Conservation (phyloP, 64 coral and sea anemone genomes). For the Montipora foliosa region DNA sequence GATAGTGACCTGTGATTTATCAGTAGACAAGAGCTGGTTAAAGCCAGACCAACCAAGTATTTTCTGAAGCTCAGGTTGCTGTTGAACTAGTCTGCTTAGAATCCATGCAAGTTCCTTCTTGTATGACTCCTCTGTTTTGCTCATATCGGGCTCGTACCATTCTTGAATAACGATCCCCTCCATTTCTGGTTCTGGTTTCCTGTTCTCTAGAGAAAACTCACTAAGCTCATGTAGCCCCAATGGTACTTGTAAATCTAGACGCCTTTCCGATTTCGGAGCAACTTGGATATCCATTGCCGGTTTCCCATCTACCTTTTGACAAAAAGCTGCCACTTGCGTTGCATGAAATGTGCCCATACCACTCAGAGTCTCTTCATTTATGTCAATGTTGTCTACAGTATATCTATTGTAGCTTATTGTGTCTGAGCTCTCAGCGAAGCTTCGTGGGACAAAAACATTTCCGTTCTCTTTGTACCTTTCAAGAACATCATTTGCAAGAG, state of each 20-base stretch:
- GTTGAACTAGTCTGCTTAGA: constrained; percentile 4
- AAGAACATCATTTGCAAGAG: constrained; percentile 36
- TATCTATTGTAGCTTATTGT: background rate
- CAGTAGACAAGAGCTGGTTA: constrained; percentile 24
- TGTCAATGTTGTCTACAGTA: constrained; percentile 68
- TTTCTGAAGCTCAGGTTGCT: constrained; percentile 33
- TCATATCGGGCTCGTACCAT: constrained; percentile 46
- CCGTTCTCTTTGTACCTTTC: constrained; percentile 35
- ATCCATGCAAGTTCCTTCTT: constrained; percentile 36
- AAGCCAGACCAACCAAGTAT: constrained; percentile 60
- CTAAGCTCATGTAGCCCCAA: constrained; percentile 11
- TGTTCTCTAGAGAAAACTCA: background rate
- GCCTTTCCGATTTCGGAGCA: background rate
- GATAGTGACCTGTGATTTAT: constrained; percentile 17
- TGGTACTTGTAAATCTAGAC: constrained; percentile 36
- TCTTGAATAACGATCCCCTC: background rate
- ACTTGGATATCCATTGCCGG: background rate
- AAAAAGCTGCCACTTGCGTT: constrained; percentile 47
- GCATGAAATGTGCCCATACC: constrained; percentile 73
- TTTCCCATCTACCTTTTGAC: constrained; percentile 12
- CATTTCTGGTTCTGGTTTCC: constrained; percentile 36
- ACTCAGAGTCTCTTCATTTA: constrained; percentile 63
- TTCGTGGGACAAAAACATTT: constrained; percentile 52
- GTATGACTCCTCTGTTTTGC: background rate
- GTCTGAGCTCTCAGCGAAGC: background rate